Evolutionary conservation across 2,888 invertebrate genomes (phyloP).

Genomic region (Drosophila anomelani): DNA sequence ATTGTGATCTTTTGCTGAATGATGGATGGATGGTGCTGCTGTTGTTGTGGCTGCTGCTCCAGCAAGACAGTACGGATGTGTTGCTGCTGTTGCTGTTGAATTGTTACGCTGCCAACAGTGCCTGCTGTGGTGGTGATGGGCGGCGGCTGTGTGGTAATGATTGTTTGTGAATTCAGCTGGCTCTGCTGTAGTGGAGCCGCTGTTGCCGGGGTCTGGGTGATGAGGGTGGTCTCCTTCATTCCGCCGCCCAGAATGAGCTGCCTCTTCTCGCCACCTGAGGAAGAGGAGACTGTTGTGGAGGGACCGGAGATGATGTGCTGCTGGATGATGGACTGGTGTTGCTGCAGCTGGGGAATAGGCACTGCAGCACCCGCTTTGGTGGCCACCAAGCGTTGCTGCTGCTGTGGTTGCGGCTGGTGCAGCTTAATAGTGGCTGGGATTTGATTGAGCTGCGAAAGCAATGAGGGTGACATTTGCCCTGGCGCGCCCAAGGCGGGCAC

Average conservation of each 20-base stretch:
- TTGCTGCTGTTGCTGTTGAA: slow-evolving; percentile 75
- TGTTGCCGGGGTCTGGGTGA: slow-evolving; percentile 73
- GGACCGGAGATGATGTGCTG: slow-evolving; percentile 83
- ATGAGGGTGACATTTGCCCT: slow-evolving; percentile 85
- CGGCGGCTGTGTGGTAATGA: slow-evolving; percentile 80
- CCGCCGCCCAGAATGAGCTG: slow-evolving; percentile 78
- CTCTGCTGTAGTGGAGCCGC: slow-evolving; percentile 73
- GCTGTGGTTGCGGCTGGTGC: slow-evolving; percentile 83
- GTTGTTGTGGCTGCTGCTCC: slow-evolving; percentile 70
- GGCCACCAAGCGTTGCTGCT: slow-evolving; percentile 57
- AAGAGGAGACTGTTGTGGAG: slow-evolving; percentile 4
- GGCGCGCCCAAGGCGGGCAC: slow-evolving; percentile 85
- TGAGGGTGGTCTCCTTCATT: slow-evolving; percentile 81
- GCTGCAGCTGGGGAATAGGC: slow-evolving; percentile 87
- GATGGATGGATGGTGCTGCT: slow-evolving; percentile 74
- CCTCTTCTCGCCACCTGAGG: slow-evolving; percentile 69
- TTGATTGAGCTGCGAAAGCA: slow-evolving; percentile 83
- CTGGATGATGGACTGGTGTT: slow-evolving; percentile 83
- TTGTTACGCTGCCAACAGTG: slow-evolving; percentile 20
- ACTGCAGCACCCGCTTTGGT: slow-evolving; percentile 75
- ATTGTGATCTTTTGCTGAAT: slow-evolving; percentile 81
- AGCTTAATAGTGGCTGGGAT: slow-evolving; percentile 85
- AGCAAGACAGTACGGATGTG: slow-evolving; percentile 78
- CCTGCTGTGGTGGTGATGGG: slow-evolving; percentile 9
- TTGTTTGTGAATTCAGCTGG: slow-evolving; percentile 81